Base-by-base conservation (phyloP, 2,888 invertebrate genomes). In the Drosophila eohydei region DNA sequence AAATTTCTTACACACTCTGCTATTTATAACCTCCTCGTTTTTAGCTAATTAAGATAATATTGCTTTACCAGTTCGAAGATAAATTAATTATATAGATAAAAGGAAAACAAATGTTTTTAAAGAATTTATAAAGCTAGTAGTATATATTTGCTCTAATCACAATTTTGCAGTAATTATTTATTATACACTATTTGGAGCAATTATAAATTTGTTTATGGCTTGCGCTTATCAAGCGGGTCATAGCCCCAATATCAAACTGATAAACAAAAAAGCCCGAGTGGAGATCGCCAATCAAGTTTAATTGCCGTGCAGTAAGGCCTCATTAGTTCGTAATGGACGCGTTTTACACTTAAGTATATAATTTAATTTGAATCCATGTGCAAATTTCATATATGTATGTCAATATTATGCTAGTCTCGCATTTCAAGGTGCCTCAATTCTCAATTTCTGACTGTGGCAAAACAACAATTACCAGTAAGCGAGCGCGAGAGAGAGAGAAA, bases 401-500 rank as follows among this genome's bases (percentile, higher is more conserved):
- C 74, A 81, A 81, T 83, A 87, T 80, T 78, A 51, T 77, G 75
- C 70, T 68, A 51, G 75, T 57, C 52, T 86, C 43, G 58, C 66
- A 41, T 74, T 72, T 78, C 83, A 88, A 88, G 80, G 85, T 82
- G 80, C 71, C 55, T 71, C 78, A 71, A 72, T 66, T 73, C 59
- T 72, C 75, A 59, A 73, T 63, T 81, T 66, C 69, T 56, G 60
- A 66, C 68, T 48, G 32, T 66, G 28, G 34, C 57, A 50, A 51
- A 57, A 50, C 62, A 63, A 52, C 55, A 59, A 40, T 51, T 36
- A 41, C 34, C 21, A 14, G 21, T 12, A 30, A 12, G 21, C 1
- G n/a, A 54, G 30, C 3, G 14, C 8, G 0, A 3, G 36, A 9
- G 43, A 21, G 36, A 9, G 5, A 0, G 14, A 21, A 14, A 32